A percentile compares a stretch with the other conserved stretches of the same genome.
phyloP scores from a whole-genome alignment of 2,113 vertebrate genomes.

The Antechinus stuartii region DNA sequence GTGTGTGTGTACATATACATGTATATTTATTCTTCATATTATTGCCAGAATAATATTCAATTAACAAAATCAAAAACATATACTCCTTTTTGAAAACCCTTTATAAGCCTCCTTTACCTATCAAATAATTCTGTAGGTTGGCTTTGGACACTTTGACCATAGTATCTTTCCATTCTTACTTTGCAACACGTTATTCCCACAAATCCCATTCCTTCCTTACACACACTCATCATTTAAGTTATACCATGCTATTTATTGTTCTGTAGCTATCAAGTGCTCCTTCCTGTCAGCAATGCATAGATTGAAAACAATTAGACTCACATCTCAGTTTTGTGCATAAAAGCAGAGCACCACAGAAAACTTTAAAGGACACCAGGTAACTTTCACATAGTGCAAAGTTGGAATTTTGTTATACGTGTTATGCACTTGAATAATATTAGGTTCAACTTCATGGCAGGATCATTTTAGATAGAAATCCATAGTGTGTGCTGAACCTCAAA shows the following conservation, averaged over 20 bases:
- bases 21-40: neutral
- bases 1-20: neutral
- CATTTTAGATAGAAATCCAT: neutral
- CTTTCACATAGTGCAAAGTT: neutral
- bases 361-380: neutral
- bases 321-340: neutral
- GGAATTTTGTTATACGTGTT: neutral
- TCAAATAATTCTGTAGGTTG: neutral
- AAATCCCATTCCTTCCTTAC: neutral
- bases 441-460: neutral
- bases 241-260: neutral
- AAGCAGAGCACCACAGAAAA: neutral
- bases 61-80: neutral
- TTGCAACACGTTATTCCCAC: neutral
- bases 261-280: neutral
- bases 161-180: neutral
- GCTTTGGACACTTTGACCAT: neutral
- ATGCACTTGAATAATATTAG: neutral
- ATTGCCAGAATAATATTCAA: neutral
- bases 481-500: neutral
- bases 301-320: neutral
- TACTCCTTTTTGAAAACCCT: neutral
- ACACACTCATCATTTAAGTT: neutral
- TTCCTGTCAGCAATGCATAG: neutral
- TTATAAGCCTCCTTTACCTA: neutral